Evolutionary conservation across 2,888 invertebrate genomes (phyloP).

Genomic region (Xestia ashworthii): DNA sequence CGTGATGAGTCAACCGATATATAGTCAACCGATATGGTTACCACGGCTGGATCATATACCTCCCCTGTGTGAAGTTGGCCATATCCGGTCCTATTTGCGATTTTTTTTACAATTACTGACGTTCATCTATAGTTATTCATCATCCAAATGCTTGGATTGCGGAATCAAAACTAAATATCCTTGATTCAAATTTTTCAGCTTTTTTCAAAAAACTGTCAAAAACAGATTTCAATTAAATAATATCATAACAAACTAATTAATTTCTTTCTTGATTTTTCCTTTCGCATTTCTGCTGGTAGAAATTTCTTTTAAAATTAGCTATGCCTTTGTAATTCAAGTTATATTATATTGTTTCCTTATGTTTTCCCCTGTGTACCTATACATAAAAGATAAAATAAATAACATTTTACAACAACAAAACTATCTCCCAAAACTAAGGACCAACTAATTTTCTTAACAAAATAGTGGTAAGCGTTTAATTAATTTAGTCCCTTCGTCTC

Average conservation of each 20-base stretch:
- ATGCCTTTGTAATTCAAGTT: background rate
- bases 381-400: background rate
- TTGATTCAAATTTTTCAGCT: background rate
- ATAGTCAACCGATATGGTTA: no score
- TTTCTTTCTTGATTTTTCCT: background rate
- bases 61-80: no score
- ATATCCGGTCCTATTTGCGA: no score
- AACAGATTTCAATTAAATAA: background rate
- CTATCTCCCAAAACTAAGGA: constrained; percentile 4
- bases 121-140: no score
- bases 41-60: no score
- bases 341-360: background rate
- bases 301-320: background rate
- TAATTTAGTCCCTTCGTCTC: constrained; percentile 37
- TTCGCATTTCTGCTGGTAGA: background rate
- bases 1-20: no score
- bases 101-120: no score
- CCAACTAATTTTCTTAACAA: constrained; percentile 24
- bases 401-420: background rate
- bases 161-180: background rate
- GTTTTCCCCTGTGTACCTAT: background rate
- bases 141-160: background rate
- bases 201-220: background rate
- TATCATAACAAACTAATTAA: background rate
- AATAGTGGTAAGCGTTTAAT: constrained; percentile 46